Base-by-base conservation (phyloP, 2,113 vertebrate species). In the Poecilia latipinna region DNA sequence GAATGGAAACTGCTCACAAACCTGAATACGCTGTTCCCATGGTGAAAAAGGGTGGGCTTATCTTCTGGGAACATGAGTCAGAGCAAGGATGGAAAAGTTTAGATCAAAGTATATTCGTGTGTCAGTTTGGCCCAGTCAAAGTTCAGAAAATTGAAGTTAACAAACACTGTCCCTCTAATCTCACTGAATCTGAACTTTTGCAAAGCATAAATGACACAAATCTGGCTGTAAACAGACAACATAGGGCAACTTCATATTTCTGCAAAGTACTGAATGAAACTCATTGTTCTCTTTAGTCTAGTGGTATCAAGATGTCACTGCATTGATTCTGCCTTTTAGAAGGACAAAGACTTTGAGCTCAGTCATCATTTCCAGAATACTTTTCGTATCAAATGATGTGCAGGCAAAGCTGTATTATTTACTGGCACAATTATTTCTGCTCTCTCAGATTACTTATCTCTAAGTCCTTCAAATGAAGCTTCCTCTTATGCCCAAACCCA, bases 401-500 rank as follows among this genome's bases (percentile, higher is more conserved):
- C 65, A 75, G 32, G 19, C 19, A 35, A 60, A 29, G 11, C 1
- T 13, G 17, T 28, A 19, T 37, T 61, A 61, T 68, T 12, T 60
- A 39, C 8, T 68, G 6, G 66, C 7, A 78, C 17, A 26, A 57
- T 11, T 35, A 11, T 44, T 13, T 72, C 10, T 61, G 44, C 1
- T 24, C 57, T 83, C 65, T 82, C 75, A 24, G 11, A 81, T 81
- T 80, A 70, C 66, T 65, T 72, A 63, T 70, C 12, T 35, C 62
- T 42, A 51, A 62, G 54, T 63, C 35, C 78, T 75, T 87, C 54
- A 76, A 77, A 76, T 37, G 61, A 42, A 62, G 24, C 54, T 51
- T 70, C 26, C 68, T 68, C 60, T 69, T 5, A 29, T 80, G 6
- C 32, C n/a, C 28, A 42, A 68, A 69, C 70, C 28, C 32, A 63